A percentile compares a stretch with the other conserved stretches of the same genome.
These are phyloP conservation scores for Macaria liturata DNA, from an alignment of 2,888 invertebrate species.

Conservation along the genomic window DNA sequence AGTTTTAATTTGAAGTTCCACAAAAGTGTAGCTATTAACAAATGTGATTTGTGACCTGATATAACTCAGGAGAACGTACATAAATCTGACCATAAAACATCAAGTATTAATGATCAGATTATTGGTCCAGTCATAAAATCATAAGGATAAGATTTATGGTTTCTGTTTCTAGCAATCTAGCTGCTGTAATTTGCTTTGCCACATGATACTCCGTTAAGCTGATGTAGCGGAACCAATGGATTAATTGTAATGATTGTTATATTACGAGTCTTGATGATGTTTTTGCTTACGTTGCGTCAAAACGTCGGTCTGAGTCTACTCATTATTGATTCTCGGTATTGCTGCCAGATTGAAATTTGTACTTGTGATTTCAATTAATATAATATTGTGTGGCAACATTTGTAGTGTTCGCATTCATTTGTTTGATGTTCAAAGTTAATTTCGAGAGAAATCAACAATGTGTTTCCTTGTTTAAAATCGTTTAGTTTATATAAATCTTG, in stretches of 20 bases:
- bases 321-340: conserved; percentile 28
- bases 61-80: no score
- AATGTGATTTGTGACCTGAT: no score
- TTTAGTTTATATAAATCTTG: no score
- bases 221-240: conserved; percentile 33
- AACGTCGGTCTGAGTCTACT: conserved; percentile 18
- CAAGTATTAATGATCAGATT: no score
- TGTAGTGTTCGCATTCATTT: no score
- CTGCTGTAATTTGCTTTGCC: conserved; percentile 17
- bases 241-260: conserved; percentile 41
- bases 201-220: conserved; percentile 18
- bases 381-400: no score
- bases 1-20: no score
- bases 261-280: conserved; percentile 7
- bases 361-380: background rate
- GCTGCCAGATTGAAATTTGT: conserved; percentile 18
- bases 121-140: conserved; percentile 1
- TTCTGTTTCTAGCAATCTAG: conserved; percentile 8
- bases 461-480: no score
- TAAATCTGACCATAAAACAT: no score
- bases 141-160: conserved; percentile 5
- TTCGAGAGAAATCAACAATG: no score
- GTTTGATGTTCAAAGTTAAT: no score
- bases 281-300: conserved; percentile 17
- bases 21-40: no score